These are phyloP conservation scores for Drosophila fungiperda DNA, from an alignment of 2,888 invertebrate genomes.

Conservation along the genomic window DNA sequence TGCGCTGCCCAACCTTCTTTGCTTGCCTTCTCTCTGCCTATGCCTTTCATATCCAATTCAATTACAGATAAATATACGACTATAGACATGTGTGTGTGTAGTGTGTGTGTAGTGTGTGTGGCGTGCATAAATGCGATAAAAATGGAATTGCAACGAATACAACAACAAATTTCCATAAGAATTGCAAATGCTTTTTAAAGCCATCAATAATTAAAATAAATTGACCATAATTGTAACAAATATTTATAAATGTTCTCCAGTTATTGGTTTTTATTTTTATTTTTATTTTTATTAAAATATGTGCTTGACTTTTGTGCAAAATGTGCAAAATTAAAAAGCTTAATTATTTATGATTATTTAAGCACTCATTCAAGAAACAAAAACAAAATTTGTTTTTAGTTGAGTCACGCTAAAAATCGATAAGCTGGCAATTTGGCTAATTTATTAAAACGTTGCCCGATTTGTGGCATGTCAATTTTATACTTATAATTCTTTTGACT, in stretches of 20 bases:
- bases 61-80: conserved; percentile 61
- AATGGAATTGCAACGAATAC: conserved; percentile 31
- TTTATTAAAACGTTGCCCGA: conserved; percentile 21
- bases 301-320: conserved; percentile 34
- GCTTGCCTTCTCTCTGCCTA: conserved; percentile 3
- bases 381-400: neutral
- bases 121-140: conserved; percentile 9
- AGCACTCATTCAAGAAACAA: neutral
- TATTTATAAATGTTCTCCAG: conserved; percentile 13
- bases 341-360: conserved; percentile 52
- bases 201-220: conserved; percentile 69
- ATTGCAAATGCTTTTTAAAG: conserved; percentile 27
- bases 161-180: conserved; percentile 6
- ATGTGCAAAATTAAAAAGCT: conserved; percentile 7
- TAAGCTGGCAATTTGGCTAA: conserved; percentile 1
- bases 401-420: neutral
- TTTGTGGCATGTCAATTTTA: conserved; percentile 38
- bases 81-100: conserved; percentile 5
- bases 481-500: neutral
- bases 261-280: conserved; percentile 1
- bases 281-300: conserved; percentile 7
- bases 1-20: neutral
- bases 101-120: conserved; percentile 5
- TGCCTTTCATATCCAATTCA: conserved; percentile 55
- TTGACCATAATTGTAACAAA: conserved; percentile 65